Conservation (phyloP, 2,888 invertebrate genomes). For the Caenorhabditis sp. region DNA sequence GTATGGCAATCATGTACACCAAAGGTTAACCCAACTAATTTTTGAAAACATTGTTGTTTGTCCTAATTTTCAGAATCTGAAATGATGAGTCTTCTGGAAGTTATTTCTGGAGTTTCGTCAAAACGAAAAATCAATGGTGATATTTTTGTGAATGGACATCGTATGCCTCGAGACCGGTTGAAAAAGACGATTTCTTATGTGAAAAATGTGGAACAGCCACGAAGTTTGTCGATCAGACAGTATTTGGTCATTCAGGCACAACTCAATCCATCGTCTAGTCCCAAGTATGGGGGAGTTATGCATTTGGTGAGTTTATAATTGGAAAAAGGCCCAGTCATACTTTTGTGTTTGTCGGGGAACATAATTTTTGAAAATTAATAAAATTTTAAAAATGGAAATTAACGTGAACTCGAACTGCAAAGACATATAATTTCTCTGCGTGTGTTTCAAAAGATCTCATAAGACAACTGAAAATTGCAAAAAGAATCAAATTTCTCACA, state of each 20-base stretch:
- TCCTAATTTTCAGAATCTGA: slow-evolving; percentile 77
- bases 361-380: too few species aligned
- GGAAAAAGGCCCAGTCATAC: too few species aligned
- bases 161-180: slow-evolving; percentile 78
- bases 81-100: slow-evolving; percentile 85
- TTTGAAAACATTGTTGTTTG: neutral
- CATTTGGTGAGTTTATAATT: slow-evolving; percentile 23
- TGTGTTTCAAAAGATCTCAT: too few species aligned
- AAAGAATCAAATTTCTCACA: too few species aligned
- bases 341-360: too few species aligned
- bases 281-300: slow-evolving; percentile 60
- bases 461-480: too few species aligned
- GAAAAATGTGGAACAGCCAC: slow-evolving; percentile 71
- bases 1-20: slow-evolving; percentile 88
- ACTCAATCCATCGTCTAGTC: slow-evolving; percentile 43
- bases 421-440: too few species aligned
- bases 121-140: slow-evolving; percentile 77
- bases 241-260: slow-evolving; percentile 75
- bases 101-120: slow-evolving; percentile 81
- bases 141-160: slow-evolving; percentile 86
- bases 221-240: slow-evolving; percentile 87
- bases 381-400: too few species aligned
- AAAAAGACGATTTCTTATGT: slow-evolving; percentile 76
- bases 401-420: too few species aligned
- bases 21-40: slow-evolving; percentile 67